Evolutionary conservation across 2,888 invertebrate species (phyloP).

Genomic region (Coleophora flavipennella): DNA sequence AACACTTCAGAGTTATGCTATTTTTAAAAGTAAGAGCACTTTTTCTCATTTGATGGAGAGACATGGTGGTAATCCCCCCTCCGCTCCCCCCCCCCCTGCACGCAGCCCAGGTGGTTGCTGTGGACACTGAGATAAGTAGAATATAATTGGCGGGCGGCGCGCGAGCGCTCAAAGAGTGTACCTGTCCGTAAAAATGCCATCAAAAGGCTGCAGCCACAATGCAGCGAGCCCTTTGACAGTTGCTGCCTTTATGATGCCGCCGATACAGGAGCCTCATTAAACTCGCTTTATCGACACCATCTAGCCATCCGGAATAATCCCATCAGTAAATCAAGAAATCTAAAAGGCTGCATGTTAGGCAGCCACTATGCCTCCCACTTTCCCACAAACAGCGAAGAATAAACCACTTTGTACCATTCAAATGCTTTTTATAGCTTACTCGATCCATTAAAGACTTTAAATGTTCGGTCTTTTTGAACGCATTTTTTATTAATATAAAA

Average conservation of each 20-base stretch:
- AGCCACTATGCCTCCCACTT: no score
- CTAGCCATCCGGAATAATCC: slow-evolving; percentile 46
- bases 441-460: slow-evolving; percentile 62
- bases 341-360: slow-evolving; percentile 19
- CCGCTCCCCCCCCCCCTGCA: no score
- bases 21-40: no score
- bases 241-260: slow-evolving; percentile 68
- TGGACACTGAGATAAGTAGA: slow-evolving; percentile 59
- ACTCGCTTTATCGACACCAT: slow-evolving; percentile 65
- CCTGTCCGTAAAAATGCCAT: slow-evolving; percentile 70
- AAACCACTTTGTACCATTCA: slow-evolving; percentile 48
- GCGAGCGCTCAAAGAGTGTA: slow-evolving; percentile 60
- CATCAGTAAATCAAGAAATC: slow-evolving; percentile 55
- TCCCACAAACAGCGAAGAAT: slow-evolving; percentile 1
- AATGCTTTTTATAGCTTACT: slow-evolving; percentile 66
- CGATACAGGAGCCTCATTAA: slow-evolving; percentile 65
- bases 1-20: no score
- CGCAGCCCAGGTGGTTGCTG: background rate
- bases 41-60: no score
- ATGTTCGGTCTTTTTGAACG: slow-evolving; percentile 56
- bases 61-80: no score
- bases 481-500: slow-evolving; percentile 49
- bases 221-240: slow-evolving; percentile 61
- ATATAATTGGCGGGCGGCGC: slow-evolving; percentile 68
- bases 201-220: slow-evolving; percentile 66